A percentile compares a stretch with the other conserved stretches of the same genome.
Conservation (phyloP, 1,140 invertebrate genomes). For the Armadillidium nasatum region DNA sequence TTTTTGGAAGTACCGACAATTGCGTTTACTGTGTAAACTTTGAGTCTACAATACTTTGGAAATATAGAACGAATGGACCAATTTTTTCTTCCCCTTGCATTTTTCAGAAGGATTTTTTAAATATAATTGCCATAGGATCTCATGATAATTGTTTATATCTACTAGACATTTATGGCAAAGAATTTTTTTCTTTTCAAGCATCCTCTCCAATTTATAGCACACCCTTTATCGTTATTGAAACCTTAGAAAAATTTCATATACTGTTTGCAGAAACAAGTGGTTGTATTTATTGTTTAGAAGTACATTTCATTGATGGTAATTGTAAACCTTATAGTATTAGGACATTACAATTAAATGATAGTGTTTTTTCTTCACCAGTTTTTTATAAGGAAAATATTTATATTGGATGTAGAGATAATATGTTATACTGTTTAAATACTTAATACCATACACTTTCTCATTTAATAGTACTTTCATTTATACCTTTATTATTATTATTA, state of each 20-base stretch:
- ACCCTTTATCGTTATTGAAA: not conserved
- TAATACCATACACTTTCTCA: not conserved
- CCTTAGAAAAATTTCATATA: not conserved
- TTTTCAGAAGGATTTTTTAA: not conserved
- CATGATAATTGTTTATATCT: not conserved
- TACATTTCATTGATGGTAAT: not conserved
- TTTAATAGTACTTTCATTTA: no score
- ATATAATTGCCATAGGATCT: not conserved
- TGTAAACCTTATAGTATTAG: not conserved
- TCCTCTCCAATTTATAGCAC: not conserved
- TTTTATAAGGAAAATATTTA: not conserved
- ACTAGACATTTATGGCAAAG: not conserved
- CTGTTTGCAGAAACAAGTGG: not conserved
- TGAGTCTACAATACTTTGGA: not conserved
- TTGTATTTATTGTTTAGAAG: not conserved
- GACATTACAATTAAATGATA: not conserved
- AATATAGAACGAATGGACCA: not conserved
- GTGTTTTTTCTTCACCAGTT: not conserved
- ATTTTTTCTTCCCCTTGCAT: not conserved
- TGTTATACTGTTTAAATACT: not conserved
- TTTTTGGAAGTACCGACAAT: not conserved
- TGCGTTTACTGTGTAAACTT: not conserved
- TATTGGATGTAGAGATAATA: not conserved
- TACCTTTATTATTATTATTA: no score
- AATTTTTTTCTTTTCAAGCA: not conserved